These are phyloP conservation scores for Homarus americanus DNA, from an alignment of 1,140 invertebrate species.

Conservation along the genomic window DNA sequence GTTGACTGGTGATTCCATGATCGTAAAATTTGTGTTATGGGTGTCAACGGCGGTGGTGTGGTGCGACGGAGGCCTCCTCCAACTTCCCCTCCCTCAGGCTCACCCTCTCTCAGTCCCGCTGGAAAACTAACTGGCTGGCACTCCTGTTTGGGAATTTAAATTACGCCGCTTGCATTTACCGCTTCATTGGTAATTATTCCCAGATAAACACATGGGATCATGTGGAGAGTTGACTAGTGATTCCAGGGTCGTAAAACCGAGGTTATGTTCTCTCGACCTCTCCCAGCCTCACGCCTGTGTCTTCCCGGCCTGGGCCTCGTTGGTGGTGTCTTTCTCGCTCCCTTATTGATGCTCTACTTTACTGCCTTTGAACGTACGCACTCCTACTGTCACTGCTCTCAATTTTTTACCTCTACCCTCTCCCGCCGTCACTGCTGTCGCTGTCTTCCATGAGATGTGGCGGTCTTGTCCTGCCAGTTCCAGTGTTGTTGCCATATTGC, in stretches of 20 bases:
- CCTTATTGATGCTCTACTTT: background rate
- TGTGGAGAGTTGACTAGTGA: conserved; percentile 34
- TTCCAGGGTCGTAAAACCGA: conserved; percentile 25
- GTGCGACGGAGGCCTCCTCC: background rate
- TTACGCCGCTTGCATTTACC: conserved; percentile 23
- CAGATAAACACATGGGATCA: conserved; percentile 51
- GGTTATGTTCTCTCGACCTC: background rate
- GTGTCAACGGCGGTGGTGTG: background rate
- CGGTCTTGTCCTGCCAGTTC: background rate
- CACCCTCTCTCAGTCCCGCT: background rate
- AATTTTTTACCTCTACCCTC: no score
- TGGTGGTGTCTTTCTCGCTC: background rate
- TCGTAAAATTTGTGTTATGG: conserved; percentile 54
- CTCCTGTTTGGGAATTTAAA: conserved; percentile 36
- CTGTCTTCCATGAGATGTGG: no score
- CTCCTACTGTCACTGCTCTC: no score
- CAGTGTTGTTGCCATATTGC: background rate
- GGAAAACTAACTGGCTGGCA: background rate
- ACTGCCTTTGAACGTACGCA: background rate
- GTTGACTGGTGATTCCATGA: conserved; percentile 43
- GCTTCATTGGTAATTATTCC: conserved; percentile 42
- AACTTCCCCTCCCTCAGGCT: background rate
- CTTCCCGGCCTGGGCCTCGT: background rate
- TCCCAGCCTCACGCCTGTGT: background rate
- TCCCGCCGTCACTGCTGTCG: background rate